Percentiles rank a stretch among this genome's conserved stretches.
Evolutionary conservation across 2,113 vertebrate genomes (phyloP).

Genomic region (Miniopterus natalensis): DNA sequence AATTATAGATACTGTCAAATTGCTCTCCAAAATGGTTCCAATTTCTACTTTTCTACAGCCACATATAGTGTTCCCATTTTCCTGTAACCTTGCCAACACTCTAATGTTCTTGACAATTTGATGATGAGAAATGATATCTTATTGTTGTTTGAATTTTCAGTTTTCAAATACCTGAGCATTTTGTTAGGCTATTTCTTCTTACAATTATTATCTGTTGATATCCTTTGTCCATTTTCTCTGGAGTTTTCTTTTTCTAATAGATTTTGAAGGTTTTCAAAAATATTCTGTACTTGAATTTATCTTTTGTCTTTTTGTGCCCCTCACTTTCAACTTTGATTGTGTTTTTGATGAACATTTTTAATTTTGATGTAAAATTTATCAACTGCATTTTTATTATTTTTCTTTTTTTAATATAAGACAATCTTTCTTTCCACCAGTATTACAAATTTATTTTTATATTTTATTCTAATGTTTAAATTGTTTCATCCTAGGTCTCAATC

Average conservation of each 20-base stretch:
- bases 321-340: background rate
- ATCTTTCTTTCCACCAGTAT: background rate
- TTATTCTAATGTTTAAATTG: background rate
- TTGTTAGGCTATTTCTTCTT: background rate
- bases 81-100: background rate
- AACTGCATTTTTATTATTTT: background rate
- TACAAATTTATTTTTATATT: background rate
- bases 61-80: background rate
- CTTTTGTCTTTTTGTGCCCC: background rate
- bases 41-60: background rate
- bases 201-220: background rate
- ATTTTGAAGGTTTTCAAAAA: background rate
- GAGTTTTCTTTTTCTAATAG: background rate
- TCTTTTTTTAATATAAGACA: background rate
- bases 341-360: background rate
- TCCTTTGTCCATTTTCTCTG: background rate
- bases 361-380: background rate
- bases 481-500: background rate
- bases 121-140: background rate
- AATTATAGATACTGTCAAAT: background rate
- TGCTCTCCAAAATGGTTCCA: background rate
- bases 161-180: background rate
- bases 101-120: background rate
- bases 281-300: background rate
- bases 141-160: background rate